Evolutionary conservation across 2,888 invertebrate genomes (phyloP).

Genomic region (Diploptera punctata): DNA sequence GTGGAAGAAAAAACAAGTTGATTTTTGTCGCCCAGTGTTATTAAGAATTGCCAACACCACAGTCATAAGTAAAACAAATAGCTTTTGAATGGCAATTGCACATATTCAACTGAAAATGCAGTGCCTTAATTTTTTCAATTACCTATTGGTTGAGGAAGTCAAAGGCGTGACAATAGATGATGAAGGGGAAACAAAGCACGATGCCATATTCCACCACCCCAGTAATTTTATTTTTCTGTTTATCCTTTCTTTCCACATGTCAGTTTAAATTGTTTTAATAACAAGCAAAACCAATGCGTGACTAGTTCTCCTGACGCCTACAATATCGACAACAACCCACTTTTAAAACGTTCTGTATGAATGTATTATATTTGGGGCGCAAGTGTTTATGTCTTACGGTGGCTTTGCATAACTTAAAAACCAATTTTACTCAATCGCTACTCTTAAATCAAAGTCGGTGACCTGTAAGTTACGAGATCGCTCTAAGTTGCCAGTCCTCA

Average conservation of each 20-base stretch:
- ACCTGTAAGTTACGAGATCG: neutral
- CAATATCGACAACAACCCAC: neutral
- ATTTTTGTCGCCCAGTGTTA: too few species aligned
- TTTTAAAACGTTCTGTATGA: neutral
- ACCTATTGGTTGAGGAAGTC: neutral
- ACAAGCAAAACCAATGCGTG: neutral
- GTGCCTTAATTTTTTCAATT: neutral
- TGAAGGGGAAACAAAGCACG: neutral
- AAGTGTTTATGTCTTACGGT: neutral
- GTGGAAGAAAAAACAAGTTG: too few species aligned
- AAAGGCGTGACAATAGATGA: neutral
- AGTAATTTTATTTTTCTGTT: too few species aligned
- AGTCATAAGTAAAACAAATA: too few species aligned
- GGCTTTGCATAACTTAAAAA: constrained; percentile 3
- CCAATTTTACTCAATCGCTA: neutral
- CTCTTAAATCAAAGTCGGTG: neutral
- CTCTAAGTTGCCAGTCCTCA: too few species aligned
- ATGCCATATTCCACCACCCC: neutral
- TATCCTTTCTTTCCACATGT: neutral
- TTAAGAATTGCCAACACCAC: too few species aligned
- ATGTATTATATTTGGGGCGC: neutral
- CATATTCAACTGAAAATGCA: too few species aligned
- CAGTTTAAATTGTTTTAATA: constrained; percentile 4
- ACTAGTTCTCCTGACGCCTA: neutral
- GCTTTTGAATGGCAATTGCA: too few species aligned